Conservation (phyloP, 2,888 invertebrate species). For the Xestia c-nigrum region DNA sequence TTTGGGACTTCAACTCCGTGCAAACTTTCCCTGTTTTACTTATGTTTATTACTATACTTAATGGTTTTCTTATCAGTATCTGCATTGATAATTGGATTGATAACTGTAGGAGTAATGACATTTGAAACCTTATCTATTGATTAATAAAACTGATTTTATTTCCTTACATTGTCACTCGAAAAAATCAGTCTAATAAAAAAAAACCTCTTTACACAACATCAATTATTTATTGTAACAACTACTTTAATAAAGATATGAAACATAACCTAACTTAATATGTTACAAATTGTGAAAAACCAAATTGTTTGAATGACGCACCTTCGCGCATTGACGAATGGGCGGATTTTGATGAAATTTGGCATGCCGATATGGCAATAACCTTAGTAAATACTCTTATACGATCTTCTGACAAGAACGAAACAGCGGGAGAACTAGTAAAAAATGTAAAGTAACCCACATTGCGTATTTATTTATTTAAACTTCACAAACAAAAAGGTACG, state of each 20-base stretch:
- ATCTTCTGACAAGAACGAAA: too few relatives aligned
- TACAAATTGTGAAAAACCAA: neutral
- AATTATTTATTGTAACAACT: neutral
- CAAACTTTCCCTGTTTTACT: neutral
- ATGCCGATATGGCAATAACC: neutral
- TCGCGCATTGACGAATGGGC: neutral
- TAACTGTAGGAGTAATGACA: constrained; percentile 39
- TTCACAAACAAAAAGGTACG: too few relatives aligned
- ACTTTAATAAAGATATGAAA: constrained; percentile 19
- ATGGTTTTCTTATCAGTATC: constrained; percentile 8
- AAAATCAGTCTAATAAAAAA: neutral
- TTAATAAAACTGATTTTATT: constrained; percentile 20
- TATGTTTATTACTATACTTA: neutral
- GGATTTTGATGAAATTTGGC: neutral
- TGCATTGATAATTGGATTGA: constrained; percentile 29
- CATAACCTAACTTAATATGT: neutral
- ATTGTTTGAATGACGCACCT: neutral
- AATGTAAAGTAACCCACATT: neutral
- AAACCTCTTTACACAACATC: constrained; percentile 1
- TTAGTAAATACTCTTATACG: too few relatives aligned
- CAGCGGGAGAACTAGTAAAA: neutral
- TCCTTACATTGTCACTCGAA: neutral
- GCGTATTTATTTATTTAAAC: too few relatives aligned
- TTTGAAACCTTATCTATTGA: constrained; percentile 34
- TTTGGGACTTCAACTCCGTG: neutral